Conservation (phyloP, 2,797 vertebrate genomes). For the Sternotherus odoratus region DNA sequence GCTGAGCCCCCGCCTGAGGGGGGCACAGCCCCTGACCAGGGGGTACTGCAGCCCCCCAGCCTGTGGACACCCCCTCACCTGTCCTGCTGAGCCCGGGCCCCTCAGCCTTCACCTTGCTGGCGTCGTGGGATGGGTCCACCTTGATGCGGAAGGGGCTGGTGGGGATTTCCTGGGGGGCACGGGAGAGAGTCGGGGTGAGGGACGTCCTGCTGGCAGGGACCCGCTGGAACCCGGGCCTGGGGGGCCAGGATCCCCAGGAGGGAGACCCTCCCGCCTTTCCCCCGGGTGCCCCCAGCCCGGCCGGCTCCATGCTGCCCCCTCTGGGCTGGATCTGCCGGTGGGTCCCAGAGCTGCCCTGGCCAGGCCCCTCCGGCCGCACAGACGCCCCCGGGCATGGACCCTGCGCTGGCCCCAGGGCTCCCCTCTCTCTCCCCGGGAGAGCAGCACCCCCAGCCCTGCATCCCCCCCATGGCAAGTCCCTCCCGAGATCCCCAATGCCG, state of each 20-base stretch:
- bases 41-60: too few relatives aligned
- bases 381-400: not conserved
- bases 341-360: too few relatives aligned
- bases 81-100: slow-evolving; percentile 94
- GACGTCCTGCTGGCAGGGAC: accelerated
- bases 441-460: too few relatives aligned
- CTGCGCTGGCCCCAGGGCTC: too few relatives aligned
- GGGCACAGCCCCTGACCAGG: too few relatives aligned
- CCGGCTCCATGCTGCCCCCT: not conserved
- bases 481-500: too few relatives aligned
- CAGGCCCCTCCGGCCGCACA: not conserved
- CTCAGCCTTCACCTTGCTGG: slow-evolving; percentile 93
- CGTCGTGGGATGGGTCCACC: slow-evolving; percentile 95
- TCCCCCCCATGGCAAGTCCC: too few relatives aligned
- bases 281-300: too few relatives aligned
- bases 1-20: too few relatives aligned
- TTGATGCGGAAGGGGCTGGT: slow-evolving; percentile 96
- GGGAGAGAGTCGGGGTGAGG: not conserved
- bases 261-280: not conserved
- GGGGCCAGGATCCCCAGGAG: too few relatives aligned
- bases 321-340: not conserved
- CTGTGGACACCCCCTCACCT: slow-evolving; percentile 78
- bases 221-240: not conserved
- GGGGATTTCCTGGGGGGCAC: slow-evolving; percentile 89
- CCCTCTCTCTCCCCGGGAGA: not conserved